Evolutionary conservation across 2,113 vertebrate genomes (phyloP).

Genomic region (Corynorhinus townsendii): DNA sequence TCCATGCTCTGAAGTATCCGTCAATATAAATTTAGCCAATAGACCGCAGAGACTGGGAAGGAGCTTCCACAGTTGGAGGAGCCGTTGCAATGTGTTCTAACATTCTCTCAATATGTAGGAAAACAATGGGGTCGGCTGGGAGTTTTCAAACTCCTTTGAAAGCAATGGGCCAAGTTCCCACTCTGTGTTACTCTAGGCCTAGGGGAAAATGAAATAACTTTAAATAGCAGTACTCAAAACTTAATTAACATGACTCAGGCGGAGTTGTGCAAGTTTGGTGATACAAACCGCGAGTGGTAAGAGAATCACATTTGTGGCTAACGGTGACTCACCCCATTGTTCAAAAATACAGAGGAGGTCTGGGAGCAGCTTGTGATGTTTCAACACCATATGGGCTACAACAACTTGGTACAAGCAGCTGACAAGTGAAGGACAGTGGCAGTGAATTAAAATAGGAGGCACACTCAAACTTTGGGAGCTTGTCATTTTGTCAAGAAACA

Average conservation of each 20-base stretch:
- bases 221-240: slow-evolving; percentile 46
- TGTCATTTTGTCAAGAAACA: slow-evolving; percentile 22
- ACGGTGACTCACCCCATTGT: slow-evolving; percentile 44
- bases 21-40: slow-evolving; percentile 69
- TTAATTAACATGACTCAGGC: slow-evolving; percentile 40
- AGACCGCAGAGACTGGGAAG: slow-evolving; percentile 55
- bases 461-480: slow-evolving; percentile 38
- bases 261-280: slow-evolving; percentile 41
- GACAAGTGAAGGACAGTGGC: slow-evolving; percentile 19
- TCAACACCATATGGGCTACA: background rate
- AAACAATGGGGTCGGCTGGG: slow-evolving; percentile 65
- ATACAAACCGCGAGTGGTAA: slow-evolving; percentile 52
- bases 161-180: slow-evolving; percentile 12
- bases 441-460: background rate
- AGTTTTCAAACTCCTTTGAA: slow-evolving; percentile 67
- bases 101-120: slow-evolving; percentile 68
- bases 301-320: slow-evolving; percentile 61
- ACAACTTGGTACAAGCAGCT: background rate
- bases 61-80: slow-evolving; percentile 37
- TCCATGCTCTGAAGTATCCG: slow-evolving; percentile 55
- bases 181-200: background rate
- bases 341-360: slow-evolving; percentile 31
- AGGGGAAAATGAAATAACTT: slow-evolving; percentile 45
- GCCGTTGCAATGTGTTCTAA: slow-evolving; percentile 67
- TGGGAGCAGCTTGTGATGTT: slow-evolving; percentile 31